Conservation (phyloP, 2,797 vertebrate species). For the Diglossa cyanea region DNA sequence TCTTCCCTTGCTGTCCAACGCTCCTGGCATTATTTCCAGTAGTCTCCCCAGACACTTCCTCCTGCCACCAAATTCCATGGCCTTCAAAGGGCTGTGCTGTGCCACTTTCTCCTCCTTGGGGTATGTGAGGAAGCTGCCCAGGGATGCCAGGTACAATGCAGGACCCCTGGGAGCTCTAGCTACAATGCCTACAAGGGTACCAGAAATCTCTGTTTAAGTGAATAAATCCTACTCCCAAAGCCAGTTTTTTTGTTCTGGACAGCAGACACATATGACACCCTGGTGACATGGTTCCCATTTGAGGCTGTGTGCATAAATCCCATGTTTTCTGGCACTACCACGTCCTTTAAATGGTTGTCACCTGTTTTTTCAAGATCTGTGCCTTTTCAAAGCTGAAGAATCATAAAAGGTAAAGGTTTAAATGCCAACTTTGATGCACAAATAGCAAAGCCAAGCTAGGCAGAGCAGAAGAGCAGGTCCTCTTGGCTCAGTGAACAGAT, state of each 20-base stretch:
- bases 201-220: background rate
- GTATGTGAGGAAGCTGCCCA: background rate
- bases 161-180: background rate
- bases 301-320: background rate
- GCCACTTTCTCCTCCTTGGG: background rate
- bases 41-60: background rate
- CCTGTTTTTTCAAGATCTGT: background rate
- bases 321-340: background rate
- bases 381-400: background rate
- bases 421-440: background rate
- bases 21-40: background rate
- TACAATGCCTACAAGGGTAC: no score
- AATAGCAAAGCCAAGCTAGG: background rate
- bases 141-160: accelerated
- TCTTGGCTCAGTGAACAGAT: background rate
- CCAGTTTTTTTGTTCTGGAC: background rate
- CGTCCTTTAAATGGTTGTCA: background rate
- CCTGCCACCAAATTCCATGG: background rate
- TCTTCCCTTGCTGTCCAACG: background rate
- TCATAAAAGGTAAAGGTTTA: background rate
- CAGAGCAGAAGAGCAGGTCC: background rate
- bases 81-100: background rate
- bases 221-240: background rate
- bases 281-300: background rate
- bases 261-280: background rate